phyloP scores from a whole-genome alignment of 2,797 vertebrate genomes.

The Coregonus sp. region DNA sequence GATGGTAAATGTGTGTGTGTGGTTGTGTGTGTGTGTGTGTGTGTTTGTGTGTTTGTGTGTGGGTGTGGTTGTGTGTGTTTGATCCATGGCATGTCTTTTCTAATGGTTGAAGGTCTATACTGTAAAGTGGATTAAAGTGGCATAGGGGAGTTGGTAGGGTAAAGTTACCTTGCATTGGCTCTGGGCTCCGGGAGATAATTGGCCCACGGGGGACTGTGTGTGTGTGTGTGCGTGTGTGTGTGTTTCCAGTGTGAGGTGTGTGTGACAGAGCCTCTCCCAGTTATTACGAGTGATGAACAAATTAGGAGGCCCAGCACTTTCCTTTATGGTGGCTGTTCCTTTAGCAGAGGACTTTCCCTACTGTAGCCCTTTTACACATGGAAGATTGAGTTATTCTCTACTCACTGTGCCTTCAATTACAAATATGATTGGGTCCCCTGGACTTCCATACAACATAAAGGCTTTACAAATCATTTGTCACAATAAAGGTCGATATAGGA shows the following conservation, averaged over 20 bases:
- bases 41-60: not conserved
- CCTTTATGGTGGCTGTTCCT: no score
- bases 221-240: slow-evolving; percentile 2
- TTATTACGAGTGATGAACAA: no score
- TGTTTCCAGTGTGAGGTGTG: slow-evolving; percentile 4
- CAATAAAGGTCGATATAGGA: no score
- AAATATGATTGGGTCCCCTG: no score
- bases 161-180: slow-evolving; percentile 47
- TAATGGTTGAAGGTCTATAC: slow-evolving; percentile 33
- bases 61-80: not conserved
- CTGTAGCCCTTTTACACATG: no score
- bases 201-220: slow-evolving; percentile 51
- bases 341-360: no score
- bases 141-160: slow-evolving; percentile 15
- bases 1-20: no score
- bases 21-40: not conserved
- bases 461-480: no score
- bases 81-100: not conserved
- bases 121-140: slow-evolving; percentile 48
- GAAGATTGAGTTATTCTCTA: no score
- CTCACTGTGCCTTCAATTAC: no score
- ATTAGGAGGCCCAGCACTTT: no score
- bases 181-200: slow-evolving; percentile 54
- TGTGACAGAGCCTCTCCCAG: not conserved
- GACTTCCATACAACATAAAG: no score